phyloP scores from a whole-genome alignment of 2,888 invertebrate species.

The Apamea sordens region DNA sequence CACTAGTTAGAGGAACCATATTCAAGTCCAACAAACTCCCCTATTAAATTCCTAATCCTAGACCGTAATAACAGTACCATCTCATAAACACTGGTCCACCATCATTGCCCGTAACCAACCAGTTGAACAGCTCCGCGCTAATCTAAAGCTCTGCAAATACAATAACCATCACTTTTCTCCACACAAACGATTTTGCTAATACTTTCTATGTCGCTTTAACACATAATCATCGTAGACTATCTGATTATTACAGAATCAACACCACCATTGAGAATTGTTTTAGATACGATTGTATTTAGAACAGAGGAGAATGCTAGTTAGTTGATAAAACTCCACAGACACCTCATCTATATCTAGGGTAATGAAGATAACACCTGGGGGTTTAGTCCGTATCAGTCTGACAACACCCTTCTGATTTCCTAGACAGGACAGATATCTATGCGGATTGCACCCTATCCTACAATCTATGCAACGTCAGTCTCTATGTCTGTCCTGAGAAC shows the following conservation, averaged over 20 bases:
- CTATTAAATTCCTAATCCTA: not conserved
- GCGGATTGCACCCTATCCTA: not conserved
- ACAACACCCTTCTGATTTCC: not conserved
- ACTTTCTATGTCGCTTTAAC: not conserved
- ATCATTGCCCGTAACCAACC: not conserved
- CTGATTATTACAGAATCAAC: slow-evolving; percentile 14
- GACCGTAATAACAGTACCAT: slow-evolving; percentile 4
- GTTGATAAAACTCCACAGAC: not conserved
- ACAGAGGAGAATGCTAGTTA: not conserved
- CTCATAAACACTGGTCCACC: not conserved
- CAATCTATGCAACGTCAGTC: too few species aligned
- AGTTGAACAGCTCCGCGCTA: slow-evolving; percentile 14
- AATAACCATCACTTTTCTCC: slow-evolving; percentile 28
- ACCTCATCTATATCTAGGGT: too few species aligned
- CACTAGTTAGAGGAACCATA: not conserved
- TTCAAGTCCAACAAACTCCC: not conserved
- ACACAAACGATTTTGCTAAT: slow-evolving; percentile 18
- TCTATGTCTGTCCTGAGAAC: too few species aligned
- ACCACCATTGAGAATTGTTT: not conserved
- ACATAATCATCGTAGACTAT: slow-evolving; percentile 18
- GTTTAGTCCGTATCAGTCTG: not conserved
- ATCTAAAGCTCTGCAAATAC: slow-evolving; percentile 14
- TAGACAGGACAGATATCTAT: too few species aligned
- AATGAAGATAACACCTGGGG: not conserved
- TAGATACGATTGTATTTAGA: not conserved